phyloP scores from a whole-genome alignment of 2,113 vertebrate genomes.

The Casuarius casuarius region DNA sequence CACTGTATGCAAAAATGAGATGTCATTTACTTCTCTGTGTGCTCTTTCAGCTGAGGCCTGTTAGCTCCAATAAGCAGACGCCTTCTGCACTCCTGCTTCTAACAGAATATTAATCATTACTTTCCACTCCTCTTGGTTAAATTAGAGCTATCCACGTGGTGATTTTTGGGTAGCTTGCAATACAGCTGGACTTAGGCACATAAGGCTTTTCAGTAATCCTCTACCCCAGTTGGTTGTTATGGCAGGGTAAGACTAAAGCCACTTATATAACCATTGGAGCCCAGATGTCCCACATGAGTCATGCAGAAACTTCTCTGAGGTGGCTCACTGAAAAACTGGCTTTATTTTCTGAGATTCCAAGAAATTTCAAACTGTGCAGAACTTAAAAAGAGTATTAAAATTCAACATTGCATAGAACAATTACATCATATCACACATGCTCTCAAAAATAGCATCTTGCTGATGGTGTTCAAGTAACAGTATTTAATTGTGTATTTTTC shows the following conservation, averaged over 20 bases:
- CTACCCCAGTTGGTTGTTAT: not conserved
- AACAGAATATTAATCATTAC: not conserved
- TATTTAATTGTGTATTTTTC: constrained; percentile 47
- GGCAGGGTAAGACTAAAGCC: not conserved
- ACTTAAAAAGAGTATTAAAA: constrained; percentile 4
- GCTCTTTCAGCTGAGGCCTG: not conserved
- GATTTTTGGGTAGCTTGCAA: not conserved
- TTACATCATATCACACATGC: constrained; percentile 9
- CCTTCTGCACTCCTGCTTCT: not conserved
- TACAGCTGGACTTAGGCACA: not conserved
- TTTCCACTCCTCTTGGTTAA: not conserved
- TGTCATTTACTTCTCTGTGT: not conserved
- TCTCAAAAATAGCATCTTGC: constrained; percentile 52
- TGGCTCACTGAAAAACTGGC: not conserved
- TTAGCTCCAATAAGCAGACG: not conserved
- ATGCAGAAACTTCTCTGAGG: not conserved
- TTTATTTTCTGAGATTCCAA: not conserved
- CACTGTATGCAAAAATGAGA: not conserved
- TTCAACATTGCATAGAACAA: constrained; percentile 10
- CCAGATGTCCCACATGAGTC: constrained; percentile 7
- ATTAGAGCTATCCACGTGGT: not conserved
- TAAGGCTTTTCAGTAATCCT: not conserved
- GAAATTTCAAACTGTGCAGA: constrained; percentile 12
- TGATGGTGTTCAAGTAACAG: constrained; percentile 45
- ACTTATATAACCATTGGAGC: not conserved